Conservation (phyloP, 1,140 invertebrate species). For the Leguminivora glycinivorella region DNA sequence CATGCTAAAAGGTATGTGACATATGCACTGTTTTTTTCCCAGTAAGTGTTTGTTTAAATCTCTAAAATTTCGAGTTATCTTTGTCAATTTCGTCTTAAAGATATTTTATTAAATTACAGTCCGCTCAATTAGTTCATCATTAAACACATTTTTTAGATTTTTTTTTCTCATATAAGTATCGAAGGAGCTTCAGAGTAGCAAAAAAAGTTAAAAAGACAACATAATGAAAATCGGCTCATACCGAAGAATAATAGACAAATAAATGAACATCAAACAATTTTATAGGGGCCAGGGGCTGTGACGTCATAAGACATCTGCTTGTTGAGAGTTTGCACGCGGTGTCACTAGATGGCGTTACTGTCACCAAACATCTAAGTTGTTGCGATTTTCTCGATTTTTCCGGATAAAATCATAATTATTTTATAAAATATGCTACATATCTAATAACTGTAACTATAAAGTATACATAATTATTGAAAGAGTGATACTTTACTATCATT, state of each 20-base stretch:
- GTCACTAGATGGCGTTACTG: conserved; percentile 1
- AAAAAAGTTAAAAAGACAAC: too few relatives aligned
- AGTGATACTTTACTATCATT: conserved; percentile 29
- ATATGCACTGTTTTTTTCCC: too few relatives aligned
- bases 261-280: not conserved
- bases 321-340: not conserved
- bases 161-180: too few relatives aligned
- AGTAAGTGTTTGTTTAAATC: too few relatives aligned
- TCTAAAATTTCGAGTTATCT: too few relatives aligned
- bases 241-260: not conserved
- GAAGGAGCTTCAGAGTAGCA: too few relatives aligned
- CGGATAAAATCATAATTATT: not conserved
- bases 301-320: not conserved
- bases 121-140: too few relatives aligned
- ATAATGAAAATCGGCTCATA: too few relatives aligned
- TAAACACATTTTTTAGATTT: too few relatives aligned
- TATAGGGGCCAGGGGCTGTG: not conserved
- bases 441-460: not conserved
- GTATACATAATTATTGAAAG: not conserved
- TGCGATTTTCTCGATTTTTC: not conserved
- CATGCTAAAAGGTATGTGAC: too few relatives aligned
- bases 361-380: not conserved
- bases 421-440: not conserved
- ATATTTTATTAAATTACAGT: too few relatives aligned
- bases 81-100: too few relatives aligned